These are phyloP conservation scores for Rhabdomys dilectus DNA, from an alignment of 2,113 vertebrate species.

Conservation along the genomic window DNA sequence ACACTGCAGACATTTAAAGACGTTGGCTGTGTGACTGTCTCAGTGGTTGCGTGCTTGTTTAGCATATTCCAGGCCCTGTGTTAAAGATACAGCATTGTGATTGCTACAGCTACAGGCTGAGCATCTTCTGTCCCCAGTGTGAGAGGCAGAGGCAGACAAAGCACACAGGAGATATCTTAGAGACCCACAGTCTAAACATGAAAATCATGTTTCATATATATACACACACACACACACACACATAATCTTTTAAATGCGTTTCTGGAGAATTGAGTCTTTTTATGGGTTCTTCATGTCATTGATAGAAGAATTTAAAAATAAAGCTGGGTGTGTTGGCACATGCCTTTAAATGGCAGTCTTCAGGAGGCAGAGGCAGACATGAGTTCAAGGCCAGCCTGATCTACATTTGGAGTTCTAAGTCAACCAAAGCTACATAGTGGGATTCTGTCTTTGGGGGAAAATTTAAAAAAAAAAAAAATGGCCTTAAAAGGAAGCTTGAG, in stretches of 20 bases:
- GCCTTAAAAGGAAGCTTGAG: not conserved
- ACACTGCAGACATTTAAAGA: slow-evolving; percentile 2
- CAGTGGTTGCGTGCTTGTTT: not conserved
- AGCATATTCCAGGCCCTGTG: not conserved
- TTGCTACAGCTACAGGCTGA: not conserved
- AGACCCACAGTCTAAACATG: not conserved
- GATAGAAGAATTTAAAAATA: not conserved
- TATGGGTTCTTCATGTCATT: not conserved
- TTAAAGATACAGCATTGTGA: not conserved
- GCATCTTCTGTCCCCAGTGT: not conserved
- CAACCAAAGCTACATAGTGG: not conserved
- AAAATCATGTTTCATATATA: not conserved
- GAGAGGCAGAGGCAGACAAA: not conserved
- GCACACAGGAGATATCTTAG: not conserved
- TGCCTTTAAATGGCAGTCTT: not conserved
- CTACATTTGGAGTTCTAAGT: not conserved
- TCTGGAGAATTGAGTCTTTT: not conserved
- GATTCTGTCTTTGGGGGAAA: not conserved
- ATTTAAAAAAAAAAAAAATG: not conserved
- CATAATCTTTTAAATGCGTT: not conserved
- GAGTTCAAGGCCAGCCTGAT: not conserved
- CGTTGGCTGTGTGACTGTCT: not conserved
- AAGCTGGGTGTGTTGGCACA: not conserved
- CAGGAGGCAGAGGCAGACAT: not conserved
- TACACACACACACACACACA: too few relatives aligned